Conservation (phyloP, 2,797 vertebrate species). For the Steatocranus sp. region DNA sequence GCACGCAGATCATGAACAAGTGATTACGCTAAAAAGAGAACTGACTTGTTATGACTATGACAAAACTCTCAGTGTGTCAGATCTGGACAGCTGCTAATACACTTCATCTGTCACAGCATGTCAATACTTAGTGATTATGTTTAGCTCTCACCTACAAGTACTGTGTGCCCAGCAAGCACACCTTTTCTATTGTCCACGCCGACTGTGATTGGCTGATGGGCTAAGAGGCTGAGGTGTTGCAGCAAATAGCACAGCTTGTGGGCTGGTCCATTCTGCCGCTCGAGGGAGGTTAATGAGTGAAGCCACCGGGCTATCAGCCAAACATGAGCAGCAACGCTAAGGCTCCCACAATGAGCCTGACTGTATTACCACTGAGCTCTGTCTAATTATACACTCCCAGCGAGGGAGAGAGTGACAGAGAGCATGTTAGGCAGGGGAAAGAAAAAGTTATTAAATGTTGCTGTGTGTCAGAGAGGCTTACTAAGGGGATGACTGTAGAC, state of each 20-base stretch:
- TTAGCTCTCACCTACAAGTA: conserved; percentile 24
- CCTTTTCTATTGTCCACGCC: conserved; percentile 31
- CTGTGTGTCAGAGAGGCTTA: conserved; percentile 48
- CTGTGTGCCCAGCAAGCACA: conserved; percentile 7
- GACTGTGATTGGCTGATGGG: conserved; percentile 40
- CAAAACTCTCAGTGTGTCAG: conserved; percentile 11
- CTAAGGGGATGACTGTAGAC: conserved; percentile 47
- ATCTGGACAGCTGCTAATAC: conserved; percentile 12
- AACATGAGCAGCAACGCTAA: conserved; percentile 73
- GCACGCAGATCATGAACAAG: conserved; percentile 26
- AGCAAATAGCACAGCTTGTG: conserved; percentile 66
- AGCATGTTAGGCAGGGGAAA: conserved; percentile 49
- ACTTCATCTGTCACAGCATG: conserved; percentile 18
- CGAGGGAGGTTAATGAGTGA: conserved; percentile 82
- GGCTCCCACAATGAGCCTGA: conserved; percentile 80
- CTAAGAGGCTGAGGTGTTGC: conserved; percentile 57
- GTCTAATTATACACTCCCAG: conserved; percentile 80
- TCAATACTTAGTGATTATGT: conserved; percentile 14
- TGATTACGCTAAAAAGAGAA: conserved; percentile 44
- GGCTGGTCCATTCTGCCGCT: conserved; percentile 69
- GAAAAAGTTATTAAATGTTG: conserved; percentile 61
- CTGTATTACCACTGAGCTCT: conserved; percentile 78
- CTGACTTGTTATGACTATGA: conserved; percentile 17
- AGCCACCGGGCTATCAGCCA: conserved; percentile 76
- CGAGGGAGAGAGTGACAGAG: conserved; percentile 36